Evolutionary conservation across 2,888 invertebrate genomes (phyloP).

Genomic region (Stenichneumon culpator): DNA sequence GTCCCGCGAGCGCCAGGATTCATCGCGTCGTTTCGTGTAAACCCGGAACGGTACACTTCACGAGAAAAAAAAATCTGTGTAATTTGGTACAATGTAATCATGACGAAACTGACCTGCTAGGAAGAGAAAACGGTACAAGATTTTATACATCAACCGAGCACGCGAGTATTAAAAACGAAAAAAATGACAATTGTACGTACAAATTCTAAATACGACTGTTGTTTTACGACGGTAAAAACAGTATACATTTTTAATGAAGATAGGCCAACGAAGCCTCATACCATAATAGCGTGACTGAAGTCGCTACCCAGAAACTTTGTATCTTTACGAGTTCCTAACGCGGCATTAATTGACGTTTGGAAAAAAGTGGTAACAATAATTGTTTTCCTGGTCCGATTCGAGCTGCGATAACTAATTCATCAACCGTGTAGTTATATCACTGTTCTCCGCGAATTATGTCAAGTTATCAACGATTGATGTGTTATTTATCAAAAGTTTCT

Average conservation of each 20-base stretch:
- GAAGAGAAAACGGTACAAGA: background rate
- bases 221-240: background rate
- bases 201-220: background rate
- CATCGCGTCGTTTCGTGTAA: slow-evolving; percentile 29
- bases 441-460: background rate
- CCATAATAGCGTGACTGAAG: background rate
- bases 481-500: too few species aligned
- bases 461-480: background rate
- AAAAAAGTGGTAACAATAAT: background rate
- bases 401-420: background rate
- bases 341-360: background rate
- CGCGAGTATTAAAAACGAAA: background rate
- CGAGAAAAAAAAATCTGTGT: slow-evolving; percentile 10
- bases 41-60: slow-evolving; percentile 30
- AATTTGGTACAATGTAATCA: background rate
- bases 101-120: slow-evolving; percentile 8
- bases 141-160: background rate
- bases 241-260: background rate
- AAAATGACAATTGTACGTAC: background rate
- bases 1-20: slow-evolving; percentile 13
- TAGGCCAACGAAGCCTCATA: background rate
- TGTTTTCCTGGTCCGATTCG: background rate
- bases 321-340: background rate
- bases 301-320: background rate
- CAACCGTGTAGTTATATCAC: background rate